These are phyloP conservation scores for Agrochola litura DNA, from an alignment of 2,888 invertebrate genomes.

Conservation along the genomic window DNA sequence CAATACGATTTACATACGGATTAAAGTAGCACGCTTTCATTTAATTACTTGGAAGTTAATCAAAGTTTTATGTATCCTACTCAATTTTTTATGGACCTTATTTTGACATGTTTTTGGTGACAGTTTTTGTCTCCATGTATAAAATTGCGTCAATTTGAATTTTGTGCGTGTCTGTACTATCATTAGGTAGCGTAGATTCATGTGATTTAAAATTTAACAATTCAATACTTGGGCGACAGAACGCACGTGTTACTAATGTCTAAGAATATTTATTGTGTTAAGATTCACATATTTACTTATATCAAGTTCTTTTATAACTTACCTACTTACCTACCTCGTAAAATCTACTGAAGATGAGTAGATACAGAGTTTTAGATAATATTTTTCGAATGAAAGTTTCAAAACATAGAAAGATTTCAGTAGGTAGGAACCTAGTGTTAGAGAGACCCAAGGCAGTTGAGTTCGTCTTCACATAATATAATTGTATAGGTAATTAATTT, in stretches of 20 bases:
- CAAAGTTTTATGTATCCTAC: slow-evolving; percentile 22
- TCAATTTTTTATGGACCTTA: slow-evolving; percentile 1
- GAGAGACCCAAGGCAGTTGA: too few relatives aligned
- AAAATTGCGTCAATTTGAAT: neutral
- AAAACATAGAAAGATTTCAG: neutral
- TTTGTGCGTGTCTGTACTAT: slow-evolving; percentile 77
- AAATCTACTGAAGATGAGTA: neutral
- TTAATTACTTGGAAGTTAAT: slow-evolving; percentile 60
- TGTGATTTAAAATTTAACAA: slow-evolving; percentile 81
- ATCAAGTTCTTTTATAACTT: slow-evolving; percentile 19
- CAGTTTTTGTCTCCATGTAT: neutral
- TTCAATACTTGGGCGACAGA: slow-evolving; percentile 74
- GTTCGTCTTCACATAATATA: too few relatives aligned
- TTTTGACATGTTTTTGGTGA: neutral
- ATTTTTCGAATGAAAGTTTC: neutral
- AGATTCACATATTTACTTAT: slow-evolving; percentile 41
- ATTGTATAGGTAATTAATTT: too few relatives aligned
- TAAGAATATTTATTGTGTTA: slow-evolving; percentile 49
- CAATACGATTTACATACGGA: slow-evolving; percentile 77
- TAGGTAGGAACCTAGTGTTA: neutral
- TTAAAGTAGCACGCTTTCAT: slow-evolving; percentile 63
- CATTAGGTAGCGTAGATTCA: slow-evolving; percentile 77
- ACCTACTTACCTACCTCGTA: neutral
- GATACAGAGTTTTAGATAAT: neutral
- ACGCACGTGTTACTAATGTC: slow-evolving; percentile 76